phyloP scores from a whole-genome alignment of 2,113 vertebrate species.

The Orcinus orca region DNA sequence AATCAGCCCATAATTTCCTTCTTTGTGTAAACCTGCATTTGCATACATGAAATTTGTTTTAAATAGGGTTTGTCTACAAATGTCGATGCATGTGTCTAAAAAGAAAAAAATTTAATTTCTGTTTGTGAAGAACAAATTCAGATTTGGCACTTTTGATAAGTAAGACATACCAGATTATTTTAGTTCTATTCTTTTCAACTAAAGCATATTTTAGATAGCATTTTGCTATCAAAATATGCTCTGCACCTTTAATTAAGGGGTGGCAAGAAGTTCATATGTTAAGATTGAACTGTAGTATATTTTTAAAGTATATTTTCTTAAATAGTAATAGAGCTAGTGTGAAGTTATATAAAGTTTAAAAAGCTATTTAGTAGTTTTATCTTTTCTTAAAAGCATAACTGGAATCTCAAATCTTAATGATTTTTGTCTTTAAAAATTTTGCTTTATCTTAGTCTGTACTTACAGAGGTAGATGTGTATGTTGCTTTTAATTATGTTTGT shows the following conservation, averaged over 20 bases:
- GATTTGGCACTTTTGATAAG: conserved; percentile 43
- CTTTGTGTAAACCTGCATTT: conserved; percentile 53
- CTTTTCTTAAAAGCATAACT: background rate
- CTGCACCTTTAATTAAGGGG: conserved; percentile 16
- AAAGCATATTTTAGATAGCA: background rate
- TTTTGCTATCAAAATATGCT: conserved; percentile 31
- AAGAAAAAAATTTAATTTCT: conserved; percentile 58
- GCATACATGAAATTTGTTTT: conserved; percentile 51
- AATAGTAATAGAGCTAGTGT: background rate
- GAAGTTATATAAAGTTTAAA: conserved; percentile 25
- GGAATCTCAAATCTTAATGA: background rate
- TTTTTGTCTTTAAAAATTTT: conserved; percentile 27
- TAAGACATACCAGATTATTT: conserved; percentile 39
- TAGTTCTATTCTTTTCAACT: conserved; percentile 26
- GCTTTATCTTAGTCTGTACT: background rate
- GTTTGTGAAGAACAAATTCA: conserved; percentile 43
- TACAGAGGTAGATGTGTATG: background rate
- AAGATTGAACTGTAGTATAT: background rate
- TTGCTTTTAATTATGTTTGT: background rate
- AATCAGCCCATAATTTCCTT: conserved; percentile 51
- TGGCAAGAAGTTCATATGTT: background rate
- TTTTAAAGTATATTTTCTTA: conserved; percentile 45
- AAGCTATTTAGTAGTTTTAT: conserved; percentile 2
- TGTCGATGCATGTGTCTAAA: conserved; percentile 34
- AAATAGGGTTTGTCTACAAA: conserved; percentile 13